These are phyloP conservation scores for Ellobius talpinus DNA, from an alignment of 2,113 vertebrate genomes.

Conservation along the genomic window DNA sequence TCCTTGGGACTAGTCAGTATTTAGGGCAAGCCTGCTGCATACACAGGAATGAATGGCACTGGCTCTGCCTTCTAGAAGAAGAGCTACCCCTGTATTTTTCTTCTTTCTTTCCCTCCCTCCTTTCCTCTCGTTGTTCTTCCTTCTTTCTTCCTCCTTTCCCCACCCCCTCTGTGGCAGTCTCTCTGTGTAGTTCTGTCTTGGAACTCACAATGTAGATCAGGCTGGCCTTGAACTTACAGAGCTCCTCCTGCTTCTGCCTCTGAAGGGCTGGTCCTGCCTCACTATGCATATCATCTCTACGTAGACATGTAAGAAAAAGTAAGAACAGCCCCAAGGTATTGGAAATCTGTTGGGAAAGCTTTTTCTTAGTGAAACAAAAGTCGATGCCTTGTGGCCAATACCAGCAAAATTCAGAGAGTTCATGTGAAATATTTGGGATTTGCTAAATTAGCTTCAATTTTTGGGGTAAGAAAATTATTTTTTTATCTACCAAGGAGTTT, in stretches of 20 bases:
- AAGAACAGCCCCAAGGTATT: conserved; percentile 7
- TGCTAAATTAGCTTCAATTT: conserved; percentile 34
- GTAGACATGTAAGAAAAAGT: not conserved
- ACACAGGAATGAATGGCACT: not conserved
- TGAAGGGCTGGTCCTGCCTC: not conserved
- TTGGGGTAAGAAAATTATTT: not conserved
- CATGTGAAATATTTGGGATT: not conserved
- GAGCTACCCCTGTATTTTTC: not conserved
- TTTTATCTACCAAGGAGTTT: not conserved
- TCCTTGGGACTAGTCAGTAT: not conserved
- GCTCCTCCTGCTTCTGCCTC: not conserved
- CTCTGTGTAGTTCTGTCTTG: not conserved
- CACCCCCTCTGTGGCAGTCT: not conserved
- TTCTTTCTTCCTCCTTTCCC: too few species aligned
- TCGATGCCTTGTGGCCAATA: not conserved
- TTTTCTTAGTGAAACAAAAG: not conserved
- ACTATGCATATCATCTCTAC: not conserved
- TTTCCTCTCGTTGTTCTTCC: rapidly evolving
- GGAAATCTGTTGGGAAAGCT: not conserved
- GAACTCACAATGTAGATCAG: not conserved
- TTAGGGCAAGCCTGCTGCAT: not conserved
- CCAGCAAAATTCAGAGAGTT: conserved; percentile 10
- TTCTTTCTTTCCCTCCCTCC: not conserved
- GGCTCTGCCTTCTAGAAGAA: not conserved
- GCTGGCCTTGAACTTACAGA: not conserved